phyloP scores from a whole-genome alignment of 2,113 vertebrate species.

The Micromys minutus region DNA sequence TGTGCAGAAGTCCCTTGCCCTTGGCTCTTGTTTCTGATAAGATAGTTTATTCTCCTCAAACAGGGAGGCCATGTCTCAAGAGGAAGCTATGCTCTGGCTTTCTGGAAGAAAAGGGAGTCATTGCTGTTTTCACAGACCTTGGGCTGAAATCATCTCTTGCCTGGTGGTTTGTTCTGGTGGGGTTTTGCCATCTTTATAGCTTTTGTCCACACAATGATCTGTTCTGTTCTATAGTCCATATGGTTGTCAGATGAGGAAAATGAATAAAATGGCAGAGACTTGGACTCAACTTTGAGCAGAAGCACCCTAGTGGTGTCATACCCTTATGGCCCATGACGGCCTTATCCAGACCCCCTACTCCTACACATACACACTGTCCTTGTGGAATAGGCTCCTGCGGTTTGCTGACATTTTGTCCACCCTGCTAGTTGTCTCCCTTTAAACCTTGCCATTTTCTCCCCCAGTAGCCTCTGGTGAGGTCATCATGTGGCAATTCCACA shows the following conservation, averaged over 20 bases:
- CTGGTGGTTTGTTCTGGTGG: background rate
- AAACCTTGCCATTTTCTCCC: background rate
- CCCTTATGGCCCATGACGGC: background rate
- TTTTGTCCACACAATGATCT: fast-evolving
- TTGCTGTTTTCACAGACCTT: background rate
- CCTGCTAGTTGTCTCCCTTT: background rate
- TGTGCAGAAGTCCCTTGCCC: background rate
- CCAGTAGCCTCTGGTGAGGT: background rate
- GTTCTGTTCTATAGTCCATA: fast-evolving
- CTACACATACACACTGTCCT: fast-evolving
- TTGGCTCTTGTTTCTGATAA: background rate
- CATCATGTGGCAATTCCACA: background rate
- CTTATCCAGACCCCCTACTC: background rate
- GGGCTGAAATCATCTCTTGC: background rate
- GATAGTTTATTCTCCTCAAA: background rate
- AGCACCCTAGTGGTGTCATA: background rate
- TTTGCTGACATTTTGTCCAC: background rate
- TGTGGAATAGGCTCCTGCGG: background rate
- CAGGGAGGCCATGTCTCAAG: too few species aligned
- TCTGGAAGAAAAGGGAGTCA: background rate
- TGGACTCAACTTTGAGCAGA: background rate
- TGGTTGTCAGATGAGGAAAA: background rate
- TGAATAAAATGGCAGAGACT: too few species aligned
- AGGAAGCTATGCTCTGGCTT: background rate
- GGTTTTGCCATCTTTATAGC: background rate